Conservation (phyloP, 2,888 invertebrate genomes). For the Lordiphosa fenestrarum region DNA sequence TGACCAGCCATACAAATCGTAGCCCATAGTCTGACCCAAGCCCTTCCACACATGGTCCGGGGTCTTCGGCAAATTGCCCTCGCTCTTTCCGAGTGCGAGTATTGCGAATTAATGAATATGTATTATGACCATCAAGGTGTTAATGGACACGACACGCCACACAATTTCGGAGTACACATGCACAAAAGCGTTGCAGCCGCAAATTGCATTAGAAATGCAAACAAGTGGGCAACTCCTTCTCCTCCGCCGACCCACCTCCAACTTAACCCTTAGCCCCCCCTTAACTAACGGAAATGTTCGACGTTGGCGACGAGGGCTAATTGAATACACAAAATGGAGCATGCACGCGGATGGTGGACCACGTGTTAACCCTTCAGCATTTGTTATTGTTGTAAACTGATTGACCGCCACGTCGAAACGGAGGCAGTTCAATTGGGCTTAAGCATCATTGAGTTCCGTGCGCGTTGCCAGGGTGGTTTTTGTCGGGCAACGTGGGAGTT, state of each 20-base stretch:
- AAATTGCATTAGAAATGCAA: slow-evolving; percentile 74
- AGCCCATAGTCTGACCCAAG: too few species aligned
- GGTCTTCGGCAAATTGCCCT: slow-evolving; percentile 27
- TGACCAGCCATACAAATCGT: neutral
- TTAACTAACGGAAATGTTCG: slow-evolving; percentile 37
- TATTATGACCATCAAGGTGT: slow-evolving; percentile 73
- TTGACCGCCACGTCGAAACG: slow-evolving; percentile 47
- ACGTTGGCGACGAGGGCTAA: slow-evolving; percentile 39
- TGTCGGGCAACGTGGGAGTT: slow-evolving; percentile 61
- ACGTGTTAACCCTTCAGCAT: slow-evolving; percentile 66
- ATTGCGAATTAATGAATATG: slow-evolving; percentile 71
- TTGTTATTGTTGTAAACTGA: slow-evolving; percentile 64
- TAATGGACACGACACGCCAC: slow-evolving; percentile 75
- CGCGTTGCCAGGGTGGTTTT: slow-evolving; percentile 14
- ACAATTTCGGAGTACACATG: slow-evolving; percentile 43
- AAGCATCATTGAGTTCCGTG: slow-evolving; percentile 44
- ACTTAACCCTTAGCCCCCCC: slow-evolving; percentile 6
- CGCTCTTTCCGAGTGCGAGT: slow-evolving; percentile 2
- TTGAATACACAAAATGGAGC: slow-evolving; percentile 61
- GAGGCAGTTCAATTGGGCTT: slow-evolving; percentile 38
- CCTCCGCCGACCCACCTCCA: neutral
- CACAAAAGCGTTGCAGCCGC: slow-evolving; percentile 65
- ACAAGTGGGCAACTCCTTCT: slow-evolving; percentile 51
- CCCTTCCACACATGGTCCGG: too few species aligned
- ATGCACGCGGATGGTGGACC: slow-evolving; percentile 31